Evolutionary conservation across 2,113 vertebrate species (phyloP), one percentile per base, ranked within the genome.

Genomic region (Nycticryphes semicollaris): DNA sequence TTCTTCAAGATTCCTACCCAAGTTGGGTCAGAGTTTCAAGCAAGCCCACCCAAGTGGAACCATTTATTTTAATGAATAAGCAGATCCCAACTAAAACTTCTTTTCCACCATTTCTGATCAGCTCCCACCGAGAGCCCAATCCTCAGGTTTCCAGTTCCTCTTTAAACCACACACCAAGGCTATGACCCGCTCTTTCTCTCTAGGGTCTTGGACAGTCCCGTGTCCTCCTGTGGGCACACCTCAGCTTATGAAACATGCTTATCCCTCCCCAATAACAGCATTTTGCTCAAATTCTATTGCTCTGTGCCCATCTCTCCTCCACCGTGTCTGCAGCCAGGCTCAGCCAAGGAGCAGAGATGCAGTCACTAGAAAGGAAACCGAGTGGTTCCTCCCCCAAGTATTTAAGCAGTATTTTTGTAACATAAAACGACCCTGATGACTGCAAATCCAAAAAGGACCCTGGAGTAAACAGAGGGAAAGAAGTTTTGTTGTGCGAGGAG

Each of bases 381-480:
- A 87, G 43, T 22, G 39, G 53, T 51, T 92, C 14, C 60, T 83
- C 73, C 43, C 19, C 0, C 73, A 89, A 78, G 83, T 74, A 80
- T 76, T 86, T 50, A 60, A 85, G 41, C 45, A 57, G 22, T 66
- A 85, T 79, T 87, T 89, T 30, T 93, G 77, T 81, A 93, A 93
- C 77, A 53, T 64, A 93, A 96, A 95, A 90, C 67, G 67, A 73
- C 64, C 37, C 72, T 63, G 60, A 93, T 89, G 80, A 66, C 83
- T 31, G 91, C 82, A 94, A 93, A 93, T 85, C 89, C 95, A 94
- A 94, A 97, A 96, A 84, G 89, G 87, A 97, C 92, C 73, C 74
- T 84, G 96, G 96, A 97, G 94, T 94, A 98, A 97, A 97, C 84
- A 88, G 88, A 96, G 70, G 69, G 93, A 93, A 96, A 96, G 87